phyloP scores from a whole-genome alignment of 2,797 vertebrate genomes.

The Mallotus villosus region DNA sequence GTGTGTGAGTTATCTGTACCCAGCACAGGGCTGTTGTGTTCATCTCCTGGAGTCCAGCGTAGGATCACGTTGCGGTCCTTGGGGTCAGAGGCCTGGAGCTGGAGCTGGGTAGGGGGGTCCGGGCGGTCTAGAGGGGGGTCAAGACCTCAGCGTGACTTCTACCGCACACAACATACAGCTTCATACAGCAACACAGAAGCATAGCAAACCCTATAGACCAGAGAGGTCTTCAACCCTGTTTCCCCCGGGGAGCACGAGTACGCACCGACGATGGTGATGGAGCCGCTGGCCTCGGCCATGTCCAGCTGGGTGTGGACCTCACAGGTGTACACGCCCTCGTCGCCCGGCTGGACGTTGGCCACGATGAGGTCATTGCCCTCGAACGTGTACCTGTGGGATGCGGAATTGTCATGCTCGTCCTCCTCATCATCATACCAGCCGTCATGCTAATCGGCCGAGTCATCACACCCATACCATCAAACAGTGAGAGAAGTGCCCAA shows the following conservation, averaged over 20 bases:
- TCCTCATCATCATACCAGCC: neutral
- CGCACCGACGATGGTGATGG: slow-evolving; percentile 72
- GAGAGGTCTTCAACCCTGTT: neutral
- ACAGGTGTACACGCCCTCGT: slow-evolving; percentile 85
- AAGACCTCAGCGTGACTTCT: neutral
- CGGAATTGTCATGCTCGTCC: neutral
- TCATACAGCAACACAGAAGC: neutral
- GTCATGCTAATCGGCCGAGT: neutral
- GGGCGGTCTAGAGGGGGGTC: slow-evolving; percentile 68
- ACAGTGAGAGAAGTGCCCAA: too few relatives aligned
- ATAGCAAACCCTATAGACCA: neutral
- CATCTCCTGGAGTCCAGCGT: slow-evolving; percentile 76
- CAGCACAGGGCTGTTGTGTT: slow-evolving; percentile 75
- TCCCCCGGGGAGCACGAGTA: neutral
- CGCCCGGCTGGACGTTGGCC: slow-evolving; percentile 70
- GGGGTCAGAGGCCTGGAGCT: slow-evolving; percentile 51
- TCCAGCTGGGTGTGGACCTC: slow-evolving; percentile 82
- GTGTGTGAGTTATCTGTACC: slow-evolving; percentile 49
- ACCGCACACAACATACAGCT: neutral
- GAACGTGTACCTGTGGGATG: slow-evolving; percentile 77
- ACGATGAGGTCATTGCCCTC: slow-evolving; percentile 75
- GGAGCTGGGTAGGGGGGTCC: slow-evolving; percentile 68
- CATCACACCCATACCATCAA: neutral
- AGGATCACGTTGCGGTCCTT: slow-evolving; percentile 62
- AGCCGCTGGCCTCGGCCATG: slow-evolving; percentile 73